Conservation (phyloP, 2,888 invertebrate genomes). For the Cristatella mucedo region DNA sequence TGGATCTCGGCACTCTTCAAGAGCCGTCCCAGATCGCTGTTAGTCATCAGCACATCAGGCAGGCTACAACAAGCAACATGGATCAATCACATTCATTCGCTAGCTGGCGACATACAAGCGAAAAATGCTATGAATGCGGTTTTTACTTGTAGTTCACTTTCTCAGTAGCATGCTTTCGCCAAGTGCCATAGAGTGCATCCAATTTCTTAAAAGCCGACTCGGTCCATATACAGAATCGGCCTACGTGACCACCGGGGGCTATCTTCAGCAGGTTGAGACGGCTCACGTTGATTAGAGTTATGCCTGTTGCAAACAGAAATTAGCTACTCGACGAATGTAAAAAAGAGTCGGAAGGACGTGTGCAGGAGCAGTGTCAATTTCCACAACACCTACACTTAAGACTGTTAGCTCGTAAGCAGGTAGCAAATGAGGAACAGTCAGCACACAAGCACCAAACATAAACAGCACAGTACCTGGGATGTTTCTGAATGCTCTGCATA, state of each 20-base stretch:
- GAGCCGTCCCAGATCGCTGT: slow-evolving; percentile 78
- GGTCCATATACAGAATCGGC: slow-evolving; percentile 96
- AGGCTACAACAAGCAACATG: slow-evolving; percentile 47
- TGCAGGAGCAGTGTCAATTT: slow-evolving; percentile 76
- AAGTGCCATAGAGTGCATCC: slow-evolving; percentile 85
- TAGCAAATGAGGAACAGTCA: too few species aligned
- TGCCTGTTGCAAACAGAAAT: too few species aligned
- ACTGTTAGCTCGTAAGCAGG: too few species aligned
- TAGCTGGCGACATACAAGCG: too few species aligned
- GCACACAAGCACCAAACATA: too few species aligned
- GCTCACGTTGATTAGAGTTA: too few species aligned
- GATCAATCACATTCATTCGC: too few species aligned
- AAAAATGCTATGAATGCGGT: background rate
- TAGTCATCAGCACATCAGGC: slow-evolving; percentile 92
- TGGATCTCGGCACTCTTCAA: slow-evolving; percentile 89
- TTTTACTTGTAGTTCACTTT: slow-evolving; percentile 62
- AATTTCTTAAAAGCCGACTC: slow-evolving; percentile 84
- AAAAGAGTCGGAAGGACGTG: too few species aligned
- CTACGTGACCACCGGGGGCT: slow-evolving; percentile 91
- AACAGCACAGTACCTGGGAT: too few species aligned
- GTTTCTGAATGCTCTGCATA: slow-evolving; percentile 89
- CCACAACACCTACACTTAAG: too few species aligned
- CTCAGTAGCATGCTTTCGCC: too few species aligned
- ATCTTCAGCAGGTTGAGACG: slow-evolving; percentile 80
- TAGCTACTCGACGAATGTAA: too few species aligned